Percentiles rank a stretch among this genome's conserved stretches.
phyloP scores from a whole-genome alignment of 1,140 invertebrate genomes.

The Aphis gossypii region DNA sequence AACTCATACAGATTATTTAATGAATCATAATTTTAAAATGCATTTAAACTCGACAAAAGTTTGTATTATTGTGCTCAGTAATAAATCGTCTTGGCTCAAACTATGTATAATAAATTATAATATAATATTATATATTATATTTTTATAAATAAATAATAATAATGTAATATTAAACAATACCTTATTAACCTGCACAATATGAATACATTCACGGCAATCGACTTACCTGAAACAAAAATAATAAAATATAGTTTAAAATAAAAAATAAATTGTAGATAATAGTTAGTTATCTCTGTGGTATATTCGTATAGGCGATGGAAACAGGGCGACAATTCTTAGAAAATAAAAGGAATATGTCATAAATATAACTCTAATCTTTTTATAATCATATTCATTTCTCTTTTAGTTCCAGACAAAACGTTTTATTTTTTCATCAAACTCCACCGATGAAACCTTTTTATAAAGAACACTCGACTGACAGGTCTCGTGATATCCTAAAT shows the following conservation, averaged over 20 bases:
- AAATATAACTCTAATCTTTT: constrained; percentile 40
- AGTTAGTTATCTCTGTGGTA: background rate
- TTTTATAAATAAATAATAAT: background rate
- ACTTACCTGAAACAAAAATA: constrained; percentile 53
- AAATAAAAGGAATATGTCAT: constrained; percentile 45
- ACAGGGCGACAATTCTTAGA: background rate
- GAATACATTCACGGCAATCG: background rate
- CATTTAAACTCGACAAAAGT: background rate
- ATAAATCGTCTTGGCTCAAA: background rate
- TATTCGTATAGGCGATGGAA: background rate
- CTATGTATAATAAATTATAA: background rate
- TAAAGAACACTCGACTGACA: background rate
- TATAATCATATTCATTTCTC: constrained; percentile 37
- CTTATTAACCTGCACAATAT: background rate
- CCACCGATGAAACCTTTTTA: background rate
- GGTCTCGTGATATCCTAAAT: background rate
- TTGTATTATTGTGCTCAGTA: background rate
- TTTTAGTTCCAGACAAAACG: constrained; percentile 38
- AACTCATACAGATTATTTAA: background rate
- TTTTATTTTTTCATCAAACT: constrained; percentile 43
- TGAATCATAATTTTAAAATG: background rate
- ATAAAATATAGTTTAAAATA: background rate
- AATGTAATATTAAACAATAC: background rate
- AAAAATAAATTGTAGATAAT: background rate
- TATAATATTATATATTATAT: background rate